These are phyloP conservation scores for Platygyra sinensis DNA, from an alignment of 64 coral and sea anemone species.

Conservation along the genomic window DNA sequence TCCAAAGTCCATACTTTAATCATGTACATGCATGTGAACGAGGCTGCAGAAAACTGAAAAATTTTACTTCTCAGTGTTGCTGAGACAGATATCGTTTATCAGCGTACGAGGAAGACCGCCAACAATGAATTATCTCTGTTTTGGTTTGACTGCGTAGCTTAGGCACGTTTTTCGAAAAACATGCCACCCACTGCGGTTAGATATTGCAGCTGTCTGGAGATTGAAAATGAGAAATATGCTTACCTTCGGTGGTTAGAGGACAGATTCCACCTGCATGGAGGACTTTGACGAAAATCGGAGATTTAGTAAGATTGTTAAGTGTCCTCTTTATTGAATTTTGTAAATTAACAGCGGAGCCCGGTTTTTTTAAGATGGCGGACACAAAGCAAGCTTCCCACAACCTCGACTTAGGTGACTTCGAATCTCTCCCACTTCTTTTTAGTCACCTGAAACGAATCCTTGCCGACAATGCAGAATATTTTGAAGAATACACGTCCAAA, in stretches of 20 bases:
- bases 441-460: slow-evolving; percentile 72
- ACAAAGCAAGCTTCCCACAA: neutral
- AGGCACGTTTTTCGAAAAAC: neutral
- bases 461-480: slow-evolving; percentile 70
- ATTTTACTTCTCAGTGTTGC: neutral
- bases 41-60: neutral
- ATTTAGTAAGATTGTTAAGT: neutral
- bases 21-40: neutral
- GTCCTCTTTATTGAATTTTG: neutral
- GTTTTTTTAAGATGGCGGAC: slow-evolving; percentile 23
- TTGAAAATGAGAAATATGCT: neutral
- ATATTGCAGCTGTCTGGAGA: neutral
- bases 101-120: neutral
- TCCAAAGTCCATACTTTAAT: neutral
- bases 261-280: neutral
- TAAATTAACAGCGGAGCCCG: too few relatives aligned
- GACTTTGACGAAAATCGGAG: slow-evolving; percentile 10
- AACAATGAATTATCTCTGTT: neutral
- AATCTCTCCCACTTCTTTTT: slow-evolving; percentile 59
- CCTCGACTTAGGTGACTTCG: slow-evolving; percentile 53
- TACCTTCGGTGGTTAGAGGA: neutral
- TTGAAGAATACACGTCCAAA: slow-evolving; percentile 60
- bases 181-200: neutral
- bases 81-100: neutral
- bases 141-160: neutral